Evolutionary conservation across 1,140 invertebrate species (phyloP), one percentile per base, ranked within the genome.

Genomic region (Augochlora pura): DNA sequence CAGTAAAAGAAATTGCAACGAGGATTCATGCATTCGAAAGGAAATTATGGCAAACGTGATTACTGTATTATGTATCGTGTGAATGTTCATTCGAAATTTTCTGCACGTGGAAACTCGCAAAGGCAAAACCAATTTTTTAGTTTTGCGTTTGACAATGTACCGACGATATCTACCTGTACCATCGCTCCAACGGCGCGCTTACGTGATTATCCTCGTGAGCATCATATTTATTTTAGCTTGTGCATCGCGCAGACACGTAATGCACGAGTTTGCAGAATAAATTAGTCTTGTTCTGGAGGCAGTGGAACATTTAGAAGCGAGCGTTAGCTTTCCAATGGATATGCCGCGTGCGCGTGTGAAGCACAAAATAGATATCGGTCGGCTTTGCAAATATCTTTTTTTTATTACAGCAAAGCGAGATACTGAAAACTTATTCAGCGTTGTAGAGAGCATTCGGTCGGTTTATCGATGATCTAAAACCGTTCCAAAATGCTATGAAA

Each of bases 161-260:
- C 21, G 71, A 73, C 64, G 64, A 65, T 46, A 73, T 52, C 60
- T 10, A 25, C 39, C 8, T 12, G 39, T 52, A 52, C 27, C 42
- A 64, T 54, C 14, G 21, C 39, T 73, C n/a, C 25, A 27, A 18
- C 38, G 5, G 46, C 7, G 23, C 2, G 25, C 12, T 73, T 73
- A 42, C 46, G 46, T 54, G 38, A 73, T 54, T 52, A 42, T 9
- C 46, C 6, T 27, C 27, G 7, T 21, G 23, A 8, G 2, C 27
- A 27, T 38, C 46, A 32, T 27, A 64, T 38, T 64, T 64, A 49
- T 54, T 65, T 65, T 10, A 74, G 42, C 59, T 27, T 9, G 39
- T 42, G 25, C 9, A 73, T 46, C 32, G n/a, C 21, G 59, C 4
- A 27, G 42, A n/a, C 23, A n/a, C 38, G 57, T 39, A 38, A 23